Conservation (phyloP, 2,113 vertebrate species). For the Apaloderma vittatum region DNA sequence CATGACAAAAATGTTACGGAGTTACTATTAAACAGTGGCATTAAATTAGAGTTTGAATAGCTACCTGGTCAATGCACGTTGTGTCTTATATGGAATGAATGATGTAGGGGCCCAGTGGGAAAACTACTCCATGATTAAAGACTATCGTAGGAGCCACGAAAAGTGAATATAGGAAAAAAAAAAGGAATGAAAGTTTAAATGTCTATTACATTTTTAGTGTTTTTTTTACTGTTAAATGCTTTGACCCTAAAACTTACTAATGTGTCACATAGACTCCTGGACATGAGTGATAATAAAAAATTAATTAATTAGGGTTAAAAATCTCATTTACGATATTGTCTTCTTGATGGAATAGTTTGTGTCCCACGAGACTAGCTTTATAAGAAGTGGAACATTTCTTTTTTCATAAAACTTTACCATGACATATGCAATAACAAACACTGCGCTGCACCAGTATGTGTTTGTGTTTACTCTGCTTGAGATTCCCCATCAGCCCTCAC, state of each 20-base stretch:
- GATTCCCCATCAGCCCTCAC: constrained; percentile 35
- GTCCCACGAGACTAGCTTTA: neutral
- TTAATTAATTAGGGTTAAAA: neutral
- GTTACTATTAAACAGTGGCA: neutral
- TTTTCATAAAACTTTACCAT: constrained; percentile 28
- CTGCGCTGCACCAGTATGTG: neutral
- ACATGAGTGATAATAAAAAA: neutral
- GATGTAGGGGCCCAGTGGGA: neutral
- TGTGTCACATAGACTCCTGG: neutral
- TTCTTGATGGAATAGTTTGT: neutral
- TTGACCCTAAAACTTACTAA: neutral
- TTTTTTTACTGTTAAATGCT: neutral
- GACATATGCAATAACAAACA: constrained; percentile 56
- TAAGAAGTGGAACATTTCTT: constrained; percentile 41
- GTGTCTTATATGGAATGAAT: neutral
- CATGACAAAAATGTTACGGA: neutral
- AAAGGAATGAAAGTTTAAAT: neutral
- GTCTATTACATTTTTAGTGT: neutral
- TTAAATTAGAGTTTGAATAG: neutral
- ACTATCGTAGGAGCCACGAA: neutral
- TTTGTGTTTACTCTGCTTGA: constrained; percentile 65
- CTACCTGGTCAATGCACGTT: neutral
- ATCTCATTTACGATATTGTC: neutral
- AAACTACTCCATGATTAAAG: neutral
- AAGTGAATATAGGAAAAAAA: neutral